These are phyloP conservation scores for Melikaiella ostensackeni DNA, from an alignment of 2,888 invertebrate species.

Conservation along the genomic window DNA sequence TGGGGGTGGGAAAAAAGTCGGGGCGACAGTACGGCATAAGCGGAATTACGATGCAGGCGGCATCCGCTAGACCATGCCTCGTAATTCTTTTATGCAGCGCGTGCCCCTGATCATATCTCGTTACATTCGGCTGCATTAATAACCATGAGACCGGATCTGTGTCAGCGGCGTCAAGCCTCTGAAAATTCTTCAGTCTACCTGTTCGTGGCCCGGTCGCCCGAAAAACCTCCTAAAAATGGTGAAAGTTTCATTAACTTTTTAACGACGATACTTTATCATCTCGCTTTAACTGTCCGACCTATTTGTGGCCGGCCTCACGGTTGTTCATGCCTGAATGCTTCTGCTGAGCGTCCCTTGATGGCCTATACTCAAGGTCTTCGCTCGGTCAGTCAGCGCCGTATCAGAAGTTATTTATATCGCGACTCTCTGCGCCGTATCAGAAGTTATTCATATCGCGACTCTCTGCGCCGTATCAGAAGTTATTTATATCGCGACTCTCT, in stretches of 20 bases:
- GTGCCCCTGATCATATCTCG: conserved; percentile 66
- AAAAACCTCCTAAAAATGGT: conserved; percentile 56
- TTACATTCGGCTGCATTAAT: conserved; percentile 47
- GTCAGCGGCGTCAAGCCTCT: conserved; percentile 56
- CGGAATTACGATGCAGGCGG: conserved; percentile 57
- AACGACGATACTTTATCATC: background rate
- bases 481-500: too few species aligned
- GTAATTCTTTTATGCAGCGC: conserved; percentile 67
- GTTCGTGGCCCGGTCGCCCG: conserved; percentile 40
- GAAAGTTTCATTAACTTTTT: conserved; percentile 41
- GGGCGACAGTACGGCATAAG: conserved; percentile 56
- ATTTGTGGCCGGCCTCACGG: too few species aligned
- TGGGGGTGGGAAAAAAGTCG: conserved; percentile 28
- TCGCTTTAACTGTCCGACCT: too few species aligned
- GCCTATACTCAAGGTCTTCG: too few species aligned
- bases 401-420: too few species aligned
- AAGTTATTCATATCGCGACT: too few species aligned
- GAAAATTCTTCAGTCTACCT: conserved; percentile 45
- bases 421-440: too few species aligned
- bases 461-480: too few species aligned
- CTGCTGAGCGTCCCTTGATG: too few species aligned
- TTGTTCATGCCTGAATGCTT: too few species aligned
- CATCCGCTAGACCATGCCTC: conserved; percentile 46
- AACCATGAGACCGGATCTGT: conserved; percentile 56
- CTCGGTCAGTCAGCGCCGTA: too few species aligned